These are phyloP conservation scores for Ariopsis seemanni DNA, from an alignment of 2,113 vertebrate genomes.

Conservation along the genomic window DNA sequence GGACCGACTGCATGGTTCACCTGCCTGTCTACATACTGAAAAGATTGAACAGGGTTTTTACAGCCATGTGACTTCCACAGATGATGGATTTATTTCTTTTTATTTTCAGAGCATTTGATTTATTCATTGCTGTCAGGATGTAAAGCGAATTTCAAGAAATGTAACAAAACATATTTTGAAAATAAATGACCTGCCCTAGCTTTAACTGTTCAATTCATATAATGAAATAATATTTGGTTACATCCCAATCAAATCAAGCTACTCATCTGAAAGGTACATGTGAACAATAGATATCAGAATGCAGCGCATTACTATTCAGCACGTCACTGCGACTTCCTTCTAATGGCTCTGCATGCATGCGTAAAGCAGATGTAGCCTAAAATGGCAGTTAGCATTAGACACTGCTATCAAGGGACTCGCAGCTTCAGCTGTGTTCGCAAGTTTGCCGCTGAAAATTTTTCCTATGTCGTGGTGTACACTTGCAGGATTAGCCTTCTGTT, in stretches of 20 bases:
- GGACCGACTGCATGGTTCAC: too few species aligned
- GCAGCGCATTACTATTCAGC: not conserved
- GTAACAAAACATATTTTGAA: too few species aligned
- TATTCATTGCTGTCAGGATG: too few species aligned
- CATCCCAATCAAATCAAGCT: not conserved
- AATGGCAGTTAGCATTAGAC: constrained; percentile 17
- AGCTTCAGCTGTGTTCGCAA: not conserved
- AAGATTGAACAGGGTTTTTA: too few species aligned
- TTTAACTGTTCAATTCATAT: not conserved
- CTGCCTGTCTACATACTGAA: too few species aligned
- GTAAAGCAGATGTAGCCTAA: constrained; percentile 29
- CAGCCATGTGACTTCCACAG: too few species aligned
- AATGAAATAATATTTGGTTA: not conserved
- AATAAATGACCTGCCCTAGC: too few species aligned
- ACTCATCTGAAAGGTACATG: not conserved
- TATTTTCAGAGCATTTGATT: too few species aligned
- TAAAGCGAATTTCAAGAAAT: too few species aligned
- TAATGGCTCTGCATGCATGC: constrained; percentile 39
- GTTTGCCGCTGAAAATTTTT: not conserved
- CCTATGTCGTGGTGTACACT: not conserved
- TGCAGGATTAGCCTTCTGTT: constrained; percentile 9
- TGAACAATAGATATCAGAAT: constrained; percentile 10
- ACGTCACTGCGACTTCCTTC: constrained; percentile 45
- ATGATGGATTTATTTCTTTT: too few species aligned
- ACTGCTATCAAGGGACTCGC: not conserved